Percentiles rank a stretch among this genome's conserved stretches.
phyloP scores from a whole-genome alignment of 1,140 invertebrate species.

The Sycophila sp. region DNA sequence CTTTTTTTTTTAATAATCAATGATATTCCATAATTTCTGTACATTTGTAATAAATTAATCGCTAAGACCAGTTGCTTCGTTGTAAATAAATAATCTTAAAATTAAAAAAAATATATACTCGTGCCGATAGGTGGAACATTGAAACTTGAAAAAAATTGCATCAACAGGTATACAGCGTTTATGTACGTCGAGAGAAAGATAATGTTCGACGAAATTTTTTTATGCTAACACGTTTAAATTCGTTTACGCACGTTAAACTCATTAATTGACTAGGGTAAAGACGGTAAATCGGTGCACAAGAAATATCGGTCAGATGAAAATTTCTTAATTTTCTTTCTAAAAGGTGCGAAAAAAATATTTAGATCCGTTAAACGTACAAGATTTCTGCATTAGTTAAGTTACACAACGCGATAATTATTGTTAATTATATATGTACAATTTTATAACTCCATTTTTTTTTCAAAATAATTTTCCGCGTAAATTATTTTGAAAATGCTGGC shows the following conservation, averaged over 20 bases:
- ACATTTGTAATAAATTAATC: constrained; percentile 18
- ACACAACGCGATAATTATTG: no score
- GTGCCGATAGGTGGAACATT: not conserved
- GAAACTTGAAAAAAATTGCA: constrained; percentile 8
- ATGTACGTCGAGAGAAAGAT: not conserved
- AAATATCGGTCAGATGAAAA: no score
- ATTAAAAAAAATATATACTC: not conserved
- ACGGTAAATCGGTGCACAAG: constrained; percentile 27
- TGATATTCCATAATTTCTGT: constrained; percentile 5
- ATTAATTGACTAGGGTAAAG: constrained; percentile 56
- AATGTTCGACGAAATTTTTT: constrained; percentile 1
- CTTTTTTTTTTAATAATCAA: no score
- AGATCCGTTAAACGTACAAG: constrained; percentile 1
- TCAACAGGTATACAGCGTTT: not conserved
- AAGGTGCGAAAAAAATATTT: no score
- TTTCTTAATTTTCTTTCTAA: not conserved
- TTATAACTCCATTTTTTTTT: not conserved
- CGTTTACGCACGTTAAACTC: constrained; percentile 42
- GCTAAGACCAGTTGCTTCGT: no score
- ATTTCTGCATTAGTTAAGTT: not conserved
- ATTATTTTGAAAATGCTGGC: no score
- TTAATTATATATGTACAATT: not conserved
- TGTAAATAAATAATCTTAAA: not conserved
- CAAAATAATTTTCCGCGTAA: not conserved
- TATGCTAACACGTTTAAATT: not conserved